Conservation (phyloP, 2,113 vertebrate genomes). For the Cynopterus brachyotis region DNA sequence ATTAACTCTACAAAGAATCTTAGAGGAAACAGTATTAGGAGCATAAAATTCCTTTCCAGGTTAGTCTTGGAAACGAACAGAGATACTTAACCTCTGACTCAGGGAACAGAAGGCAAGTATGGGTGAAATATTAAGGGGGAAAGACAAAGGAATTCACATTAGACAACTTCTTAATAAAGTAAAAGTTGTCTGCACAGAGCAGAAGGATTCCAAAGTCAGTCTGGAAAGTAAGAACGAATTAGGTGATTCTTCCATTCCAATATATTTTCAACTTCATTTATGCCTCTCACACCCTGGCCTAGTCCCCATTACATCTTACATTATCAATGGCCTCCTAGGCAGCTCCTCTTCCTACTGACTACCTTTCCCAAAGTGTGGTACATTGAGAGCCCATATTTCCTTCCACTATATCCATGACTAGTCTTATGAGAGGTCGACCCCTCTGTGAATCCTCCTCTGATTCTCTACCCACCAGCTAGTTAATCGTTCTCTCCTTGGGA, state of each 20-base stretch:
- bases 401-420: background rate
- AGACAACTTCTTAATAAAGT: background rate
- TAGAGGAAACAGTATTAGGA: background rate
- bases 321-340: background rate
- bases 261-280: background rate
- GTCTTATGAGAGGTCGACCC: background rate
- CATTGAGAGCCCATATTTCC: background rate
- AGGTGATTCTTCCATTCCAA: background rate
- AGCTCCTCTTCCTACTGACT: background rate
- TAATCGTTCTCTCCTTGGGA: background rate
- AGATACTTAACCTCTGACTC: constrained; percentile 1
- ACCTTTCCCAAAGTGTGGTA: background rate
- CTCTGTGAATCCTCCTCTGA: background rate
- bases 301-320: background rate
- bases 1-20: constrained; percentile 13
- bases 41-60: background rate
- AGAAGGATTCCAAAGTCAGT: background rate
- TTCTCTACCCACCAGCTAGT: background rate
- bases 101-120: background rate
- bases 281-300: background rate
- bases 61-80: background rate
- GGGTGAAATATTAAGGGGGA: background rate
- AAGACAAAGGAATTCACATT: background rate
- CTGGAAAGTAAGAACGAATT: constrained; percentile 1
- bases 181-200: background rate